A percentile compares a stretch with the other conserved stretches of the same genome.
These are phyloP conservation scores for Muraenolepis orangiensis DNA, from an alignment of 2,797 vertebrate genomes.

Conservation along the genomic window DNA sequence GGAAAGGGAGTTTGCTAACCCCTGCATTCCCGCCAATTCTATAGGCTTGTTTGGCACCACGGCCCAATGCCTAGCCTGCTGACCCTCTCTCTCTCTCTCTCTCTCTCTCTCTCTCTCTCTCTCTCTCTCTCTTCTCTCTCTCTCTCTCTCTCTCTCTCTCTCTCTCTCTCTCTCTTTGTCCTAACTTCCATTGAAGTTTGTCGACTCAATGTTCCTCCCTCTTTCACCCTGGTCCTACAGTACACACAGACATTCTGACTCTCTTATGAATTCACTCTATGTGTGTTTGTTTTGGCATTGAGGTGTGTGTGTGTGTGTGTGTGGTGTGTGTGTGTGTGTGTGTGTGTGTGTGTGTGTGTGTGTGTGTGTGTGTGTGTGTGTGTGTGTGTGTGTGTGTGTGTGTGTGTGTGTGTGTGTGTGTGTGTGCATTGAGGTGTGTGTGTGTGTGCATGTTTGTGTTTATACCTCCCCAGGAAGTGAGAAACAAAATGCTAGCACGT, in stretches of 20 bases:
- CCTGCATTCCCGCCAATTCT: conserved; percentile 8
- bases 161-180: conserved; percentile 12
- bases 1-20: conserved; percentile 24
- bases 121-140: too few species aligned
- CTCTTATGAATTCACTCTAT: neutral
- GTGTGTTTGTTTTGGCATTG: neutral
- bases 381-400: conserved; percentile 55
- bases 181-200: neutral
- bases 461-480: conserved; percentile 62
- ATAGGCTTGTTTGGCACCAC: too few species aligned
- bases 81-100: too few species aligned
- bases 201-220: neutral
- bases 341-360: conserved; percentile 49
- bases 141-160: too few species aligned
- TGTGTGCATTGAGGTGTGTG: neutral
- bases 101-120: too few species aligned
- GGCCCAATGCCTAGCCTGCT: too few species aligned
- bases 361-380: conserved; percentile 34
- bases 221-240: neutral
- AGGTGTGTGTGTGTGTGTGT: conserved; percentile 37
- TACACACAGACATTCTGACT: neutral
- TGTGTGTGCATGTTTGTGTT: conserved; percentile 62
- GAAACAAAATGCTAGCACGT: conserved; percentile 56
- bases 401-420: conserved; percentile 23
- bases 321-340: conserved; percentile 15